Evolutionary conservation across 2,113 vertebrate genomes (phyloP), one percentile per base, ranked within the genome.

Genomic region (Otis tarda): DNA sequence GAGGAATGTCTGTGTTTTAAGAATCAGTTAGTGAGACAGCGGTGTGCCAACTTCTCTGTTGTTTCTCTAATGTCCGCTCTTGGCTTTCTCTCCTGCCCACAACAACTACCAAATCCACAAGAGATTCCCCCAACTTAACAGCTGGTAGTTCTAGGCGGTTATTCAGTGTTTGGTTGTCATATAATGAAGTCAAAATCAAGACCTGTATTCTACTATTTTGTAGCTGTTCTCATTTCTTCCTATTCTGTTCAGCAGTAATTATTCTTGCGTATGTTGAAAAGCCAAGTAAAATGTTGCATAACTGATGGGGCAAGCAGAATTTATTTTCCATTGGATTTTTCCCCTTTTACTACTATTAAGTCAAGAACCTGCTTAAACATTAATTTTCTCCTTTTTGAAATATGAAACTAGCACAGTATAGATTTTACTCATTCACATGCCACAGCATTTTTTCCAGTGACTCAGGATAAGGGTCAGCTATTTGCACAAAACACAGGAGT

Each of bases 381-480:
- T 94, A 86, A 70, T 97, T 94, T 94, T 89, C 67, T 85, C 17
- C 95, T 82, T 97, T 97, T 94, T 96, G 82, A 97, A 97, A 95
- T 78, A 41, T 77, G 95, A 96, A 96, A 90, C 95, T 27, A 47
- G 70, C 39, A 63, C 30, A 47, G 86, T 95, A 45, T 69, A 74
- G 92, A 95, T 97, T 97, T 94, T 97, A 96, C 95, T 97, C 91
- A 96, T 91, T 95, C 93, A 84, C 96, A 93, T 96, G 91, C 85
- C 94, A 94, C 87, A 95, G 87, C 95, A 95, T 97, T 97, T 97
- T 95, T 97, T 96, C 94, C 94, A 95, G 77, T 98, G 97, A 98
- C 97, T 98, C 98, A 98, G 84, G 83, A 43, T 76, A 90, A 82
- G 94, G 97, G 96, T 98, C 97, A 97, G 76, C 85, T 91, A 82